phyloP scores from a whole-genome alignment of 1,140 invertebrate genomes.

The Drosophila baimaii region DNA sequence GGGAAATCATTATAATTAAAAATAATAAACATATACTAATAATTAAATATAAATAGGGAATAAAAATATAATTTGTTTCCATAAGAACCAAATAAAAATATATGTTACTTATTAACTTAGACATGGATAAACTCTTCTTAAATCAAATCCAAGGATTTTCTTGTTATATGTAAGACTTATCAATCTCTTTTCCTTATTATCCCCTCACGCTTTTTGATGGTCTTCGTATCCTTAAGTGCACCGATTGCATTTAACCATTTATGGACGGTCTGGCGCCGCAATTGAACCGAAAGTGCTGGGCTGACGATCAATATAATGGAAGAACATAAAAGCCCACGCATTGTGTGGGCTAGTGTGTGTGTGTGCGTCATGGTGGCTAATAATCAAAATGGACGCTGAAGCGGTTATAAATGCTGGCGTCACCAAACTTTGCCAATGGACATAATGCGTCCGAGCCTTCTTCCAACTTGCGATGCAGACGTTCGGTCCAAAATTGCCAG shows the following conservation, averaged over 20 bases:
- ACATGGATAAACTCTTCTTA: too few relatives aligned
- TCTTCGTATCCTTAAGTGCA: background rate
- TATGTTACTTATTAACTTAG: too few relatives aligned
- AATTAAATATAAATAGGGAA: too few relatives aligned
- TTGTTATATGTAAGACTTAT: background rate
- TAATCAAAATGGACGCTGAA: conserved; percentile 75
- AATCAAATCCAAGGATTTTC: background rate
- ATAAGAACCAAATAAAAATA: too few relatives aligned
- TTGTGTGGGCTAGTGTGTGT: conserved; percentile 6
- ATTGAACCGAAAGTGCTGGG: conserved; percentile 23
- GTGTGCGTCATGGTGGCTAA: conserved; percentile 52
- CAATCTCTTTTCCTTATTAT: background rate
- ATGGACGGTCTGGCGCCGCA: conserved; percentile 38
- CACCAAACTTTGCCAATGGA: conserved; percentile 78
- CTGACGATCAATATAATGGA: conserved; percentile 59
- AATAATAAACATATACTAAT: too few relatives aligned
- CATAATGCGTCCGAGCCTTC: conserved; percentile 67
- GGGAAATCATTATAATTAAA: too few relatives aligned
- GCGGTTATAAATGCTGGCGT: conserved; percentile 75
- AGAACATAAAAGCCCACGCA: conserved; percentile 56
- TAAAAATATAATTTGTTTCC: too few relatives aligned
- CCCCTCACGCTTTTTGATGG: background rate
- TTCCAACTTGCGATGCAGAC: conserved; percentile 41
- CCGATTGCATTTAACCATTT: conserved; percentile 38
- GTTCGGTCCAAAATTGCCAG: conserved; percentile 21